Evolutionary conservation across 53 echinoderm and acorn worm species (phyloP).

Genomic region (Hippasteria phrygiana): DNA sequence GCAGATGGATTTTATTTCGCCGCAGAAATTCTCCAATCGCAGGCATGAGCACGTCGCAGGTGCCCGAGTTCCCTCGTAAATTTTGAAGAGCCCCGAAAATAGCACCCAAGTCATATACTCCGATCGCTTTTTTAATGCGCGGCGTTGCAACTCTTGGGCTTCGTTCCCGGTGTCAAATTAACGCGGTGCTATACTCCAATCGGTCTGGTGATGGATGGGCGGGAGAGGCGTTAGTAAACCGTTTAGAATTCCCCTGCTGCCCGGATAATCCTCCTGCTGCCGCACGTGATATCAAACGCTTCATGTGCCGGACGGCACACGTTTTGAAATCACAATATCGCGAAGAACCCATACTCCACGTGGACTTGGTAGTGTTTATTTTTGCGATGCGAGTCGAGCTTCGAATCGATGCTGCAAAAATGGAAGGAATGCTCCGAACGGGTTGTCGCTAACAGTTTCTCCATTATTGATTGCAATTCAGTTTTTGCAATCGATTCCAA

Average conservation of each 20-base stretch:
- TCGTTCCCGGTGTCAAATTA: not conserved
- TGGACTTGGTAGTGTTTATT: too few species aligned
- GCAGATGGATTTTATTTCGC: constrained; percentile 1
- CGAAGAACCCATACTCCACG: not conserved
- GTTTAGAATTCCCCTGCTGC: constrained; percentile 38
- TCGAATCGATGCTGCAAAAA: too few species aligned
- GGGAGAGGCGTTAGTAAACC: not conserved
- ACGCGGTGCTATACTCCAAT: constrained; percentile 16
- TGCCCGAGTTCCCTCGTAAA: not conserved
- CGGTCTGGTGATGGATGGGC: constrained; percentile 43
- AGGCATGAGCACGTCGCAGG: constrained; percentile 18
- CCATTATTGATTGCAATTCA: too few species aligned
- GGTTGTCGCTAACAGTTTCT: too few species aligned
- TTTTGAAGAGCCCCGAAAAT: not conserved
- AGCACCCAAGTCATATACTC: not conserved
- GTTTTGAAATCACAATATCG: not conserved
- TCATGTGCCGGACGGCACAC: not conserved
- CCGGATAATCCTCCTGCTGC: not conserved
- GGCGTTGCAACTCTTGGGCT: not conserved
- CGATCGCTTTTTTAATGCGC: not conserved
- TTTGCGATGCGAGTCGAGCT: too few species aligned
- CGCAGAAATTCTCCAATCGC: not conserved
- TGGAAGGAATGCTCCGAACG: too few species aligned
- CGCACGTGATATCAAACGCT: constrained; percentile 12
- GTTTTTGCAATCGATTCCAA: too few species aligned